Conservation (phyloP, 2,888 invertebrate genomes). For the Hypolimnas misippus region DNA sequence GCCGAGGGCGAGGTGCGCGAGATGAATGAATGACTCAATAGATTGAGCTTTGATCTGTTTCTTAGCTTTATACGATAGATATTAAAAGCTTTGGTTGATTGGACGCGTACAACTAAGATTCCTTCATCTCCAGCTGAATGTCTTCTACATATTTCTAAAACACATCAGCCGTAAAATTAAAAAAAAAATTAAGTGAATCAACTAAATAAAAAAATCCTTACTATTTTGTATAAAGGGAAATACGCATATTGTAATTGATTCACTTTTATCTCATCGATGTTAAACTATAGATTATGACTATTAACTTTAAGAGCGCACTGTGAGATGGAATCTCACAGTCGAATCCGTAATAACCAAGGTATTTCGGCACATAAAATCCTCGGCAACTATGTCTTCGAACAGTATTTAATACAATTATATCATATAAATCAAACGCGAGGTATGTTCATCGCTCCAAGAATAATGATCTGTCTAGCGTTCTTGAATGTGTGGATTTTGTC, state of each 20-base stretch:
- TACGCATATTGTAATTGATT: constrained; percentile 19
- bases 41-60: constrained; percentile 20
- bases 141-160: neutral
- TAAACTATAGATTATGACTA: constrained; percentile 8
- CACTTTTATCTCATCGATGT: constrained; percentile 9
- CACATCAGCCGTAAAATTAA: neutral
- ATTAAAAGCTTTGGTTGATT: constrained; percentile 25
- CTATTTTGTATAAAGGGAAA: neutral
- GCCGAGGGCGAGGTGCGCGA: constrained; percentile 5
- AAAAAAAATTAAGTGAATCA: neutral
- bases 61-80: constrained; percentile 24
- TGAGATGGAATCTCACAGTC: constrained; percentile 24
- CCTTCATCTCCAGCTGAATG: constrained; percentile 10
- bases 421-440: constrained; percentile 17
- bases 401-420: constrained; percentile 29
- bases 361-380: constrained; percentile 5
- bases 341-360: constrained; percentile 9
- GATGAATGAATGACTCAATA: constrained; percentile 15
- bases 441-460: constrained; percentile 24
- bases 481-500: constrained; percentile 38
- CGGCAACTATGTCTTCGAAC: constrained; percentile 30
- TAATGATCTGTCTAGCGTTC: constrained; percentile 36
- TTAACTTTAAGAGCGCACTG: constrained; percentile 1
- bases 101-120: constrained; percentile 8
- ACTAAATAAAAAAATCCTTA: neutral